A percentile compares a stretch with the other conserved stretches of the same genome.
Evolutionary conservation across 2,888 invertebrate species (phyloP).

Genomic region (Tetranychus truncatus): DNA sequence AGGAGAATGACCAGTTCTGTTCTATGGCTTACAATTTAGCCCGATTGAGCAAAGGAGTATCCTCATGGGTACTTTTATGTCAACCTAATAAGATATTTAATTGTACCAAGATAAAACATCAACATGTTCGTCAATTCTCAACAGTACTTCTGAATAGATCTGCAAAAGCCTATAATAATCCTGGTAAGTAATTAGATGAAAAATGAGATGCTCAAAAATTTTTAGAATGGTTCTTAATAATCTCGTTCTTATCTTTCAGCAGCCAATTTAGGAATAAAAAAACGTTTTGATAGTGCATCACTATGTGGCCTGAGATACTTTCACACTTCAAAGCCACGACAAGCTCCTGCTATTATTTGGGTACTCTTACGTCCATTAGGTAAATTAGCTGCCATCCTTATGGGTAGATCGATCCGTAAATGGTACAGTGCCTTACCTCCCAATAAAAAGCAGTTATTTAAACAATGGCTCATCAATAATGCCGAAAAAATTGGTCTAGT

Average conservation of each 20-base stretch:
- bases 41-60: neutral
- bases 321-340: neutral
- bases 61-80: neutral
- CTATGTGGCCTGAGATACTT: constrained; percentile 1
- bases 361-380: constrained; percentile 2
- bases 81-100: neutral
- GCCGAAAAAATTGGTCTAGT: neutral
- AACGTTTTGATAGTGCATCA: neutral
- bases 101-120: neutral
- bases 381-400: constrained; percentile 2
- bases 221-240: neutral
- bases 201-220: neutral
- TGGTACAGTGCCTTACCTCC: constrained; percentile 12
- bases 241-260: neutral
- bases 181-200: neutral
- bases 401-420: neutral
- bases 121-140: neutral
- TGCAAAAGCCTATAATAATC: neutral
- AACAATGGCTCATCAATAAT: neutral
- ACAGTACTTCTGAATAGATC: neutral
- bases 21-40: neutral
- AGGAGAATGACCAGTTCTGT: neutral
- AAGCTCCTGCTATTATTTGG: neutral
- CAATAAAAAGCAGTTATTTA: constrained; percentile 7
- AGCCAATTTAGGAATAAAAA: neutral